phyloP scores from a whole-genome alignment of 2,797 vertebrate species.

The Spinibarbus caldwelli region DNA sequence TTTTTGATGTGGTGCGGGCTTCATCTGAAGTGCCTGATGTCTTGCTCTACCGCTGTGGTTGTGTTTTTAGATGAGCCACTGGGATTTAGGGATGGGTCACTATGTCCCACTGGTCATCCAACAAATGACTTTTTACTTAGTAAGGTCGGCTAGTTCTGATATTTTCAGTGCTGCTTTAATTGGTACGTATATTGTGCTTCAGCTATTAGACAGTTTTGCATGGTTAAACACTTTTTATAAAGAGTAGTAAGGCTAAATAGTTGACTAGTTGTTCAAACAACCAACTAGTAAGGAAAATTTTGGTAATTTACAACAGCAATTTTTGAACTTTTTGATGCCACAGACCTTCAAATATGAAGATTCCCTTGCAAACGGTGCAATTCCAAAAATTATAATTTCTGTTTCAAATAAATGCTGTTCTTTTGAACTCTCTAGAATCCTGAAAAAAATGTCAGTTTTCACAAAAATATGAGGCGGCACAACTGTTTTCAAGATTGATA shows the following conservation, averaged over 20 bases:
- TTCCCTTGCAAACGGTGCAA: no score
- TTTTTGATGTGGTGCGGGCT: constrained; percentile 22
- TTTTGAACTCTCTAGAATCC: not conserved
- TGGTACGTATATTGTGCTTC: not conserved
- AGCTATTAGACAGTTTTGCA: not conserved
- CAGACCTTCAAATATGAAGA: no score
- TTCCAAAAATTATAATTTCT: not conserved
- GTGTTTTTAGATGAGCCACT: constrained; percentile 6
- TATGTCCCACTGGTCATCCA: not conserved
- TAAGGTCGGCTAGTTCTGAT: not conserved
- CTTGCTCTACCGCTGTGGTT: not conserved
- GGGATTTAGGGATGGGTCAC: not conserved
- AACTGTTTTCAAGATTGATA: no score
- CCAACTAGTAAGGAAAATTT: not conserved
- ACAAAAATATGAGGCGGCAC: no score
- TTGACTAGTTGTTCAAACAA: not conserved
- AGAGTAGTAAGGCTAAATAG: not conserved
- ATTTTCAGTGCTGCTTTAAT: not conserved
- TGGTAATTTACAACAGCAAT: not conserved
- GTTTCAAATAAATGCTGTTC: not conserved
- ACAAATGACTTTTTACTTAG: not conserved
- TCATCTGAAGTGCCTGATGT: constrained; percentile 23
- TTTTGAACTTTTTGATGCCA: not conserved
- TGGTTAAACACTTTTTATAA: not conserved
- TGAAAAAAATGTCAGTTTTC: no score